phyloP scores from a whole-genome alignment of 2,113 vertebrate genomes.

The Sinocyclocheilus grahami region DNA sequence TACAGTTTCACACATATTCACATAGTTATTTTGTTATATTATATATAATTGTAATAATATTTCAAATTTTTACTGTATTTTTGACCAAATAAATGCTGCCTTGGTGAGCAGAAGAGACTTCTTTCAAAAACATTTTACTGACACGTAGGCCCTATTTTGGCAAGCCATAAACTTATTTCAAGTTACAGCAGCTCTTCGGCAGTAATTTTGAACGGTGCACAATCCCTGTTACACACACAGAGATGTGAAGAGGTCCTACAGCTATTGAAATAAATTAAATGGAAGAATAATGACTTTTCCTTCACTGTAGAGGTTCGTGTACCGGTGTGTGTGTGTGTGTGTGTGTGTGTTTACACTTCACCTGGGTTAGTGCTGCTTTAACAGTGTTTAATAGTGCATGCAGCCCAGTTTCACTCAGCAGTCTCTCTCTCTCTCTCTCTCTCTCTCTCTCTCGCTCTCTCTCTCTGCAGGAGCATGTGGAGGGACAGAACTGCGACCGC shows the following conservation, averaged over 20 bases:
- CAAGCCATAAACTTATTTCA: background rate
- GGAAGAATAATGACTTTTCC: slow-evolving; percentile 8
- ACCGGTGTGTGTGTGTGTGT: background rate
- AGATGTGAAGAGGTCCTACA: background rate
- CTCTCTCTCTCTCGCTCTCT: slow-evolving; percentile 23
- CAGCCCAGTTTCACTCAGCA: slow-evolving; percentile 31
- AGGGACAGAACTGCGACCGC: slow-evolving; percentile 85
- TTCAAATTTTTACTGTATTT: too few relatives aligned
- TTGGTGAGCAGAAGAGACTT: background rate
- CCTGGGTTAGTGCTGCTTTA: slow-evolving; percentile 23
- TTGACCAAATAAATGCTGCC: too few relatives aligned
- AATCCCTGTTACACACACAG: background rate
- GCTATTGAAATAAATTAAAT: slow-evolving; percentile 8
- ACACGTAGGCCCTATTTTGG: background rate
- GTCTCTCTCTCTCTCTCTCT: background rate
- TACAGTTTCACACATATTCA: background rate
- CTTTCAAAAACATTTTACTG: too few relatives aligned
- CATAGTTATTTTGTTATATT: background rate
- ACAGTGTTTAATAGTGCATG: slow-evolving; percentile 32
- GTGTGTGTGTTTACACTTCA: background rate
- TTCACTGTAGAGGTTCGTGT: background rate
- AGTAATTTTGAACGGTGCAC: background rate
- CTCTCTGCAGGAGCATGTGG: slow-evolving; percentile 83
- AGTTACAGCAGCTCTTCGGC: background rate
- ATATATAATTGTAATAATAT: background rate